Percentiles rank a stretch among this genome's conserved stretches.
Conservation (phyloP, 2,797 vertebrate species). For the Xyrichtys novacula region DNA sequence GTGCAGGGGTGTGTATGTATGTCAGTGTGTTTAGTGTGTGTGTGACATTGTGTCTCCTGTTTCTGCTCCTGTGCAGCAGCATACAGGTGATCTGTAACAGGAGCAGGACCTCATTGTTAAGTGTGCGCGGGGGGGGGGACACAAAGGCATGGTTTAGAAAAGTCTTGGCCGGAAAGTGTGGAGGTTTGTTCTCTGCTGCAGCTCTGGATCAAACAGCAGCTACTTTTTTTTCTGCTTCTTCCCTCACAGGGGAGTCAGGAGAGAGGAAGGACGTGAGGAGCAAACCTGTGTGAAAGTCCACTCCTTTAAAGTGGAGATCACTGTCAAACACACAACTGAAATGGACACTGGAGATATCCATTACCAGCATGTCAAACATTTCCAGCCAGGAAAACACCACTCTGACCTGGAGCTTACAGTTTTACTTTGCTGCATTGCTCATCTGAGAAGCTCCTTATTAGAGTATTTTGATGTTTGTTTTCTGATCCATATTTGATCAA, state of each 20-base stretch:
- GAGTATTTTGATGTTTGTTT: too few species aligned
- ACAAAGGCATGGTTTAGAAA: conserved; percentile 67
- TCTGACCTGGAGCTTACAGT: neutral
- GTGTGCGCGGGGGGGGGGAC: conserved; percentile 50
- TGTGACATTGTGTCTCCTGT: conserved; percentile 23
- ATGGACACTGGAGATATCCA: conserved; percentile 5
- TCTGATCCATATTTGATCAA: too few species aligned
- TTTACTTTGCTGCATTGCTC: conserved; percentile 1
- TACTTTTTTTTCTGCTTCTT: conserved; percentile 7
- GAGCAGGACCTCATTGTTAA: conserved; percentile 76
- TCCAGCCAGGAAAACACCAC: neutral
- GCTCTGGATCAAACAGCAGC: conserved; percentile 35
- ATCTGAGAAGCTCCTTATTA: too few species aligned
- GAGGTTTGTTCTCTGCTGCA: neutral
- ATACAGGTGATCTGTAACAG: conserved; percentile 66
- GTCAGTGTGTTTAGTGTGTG: neutral
- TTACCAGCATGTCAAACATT: neutral
- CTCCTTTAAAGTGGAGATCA: conserved; percentile 12
- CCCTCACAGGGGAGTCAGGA: conserved; percentile 10
- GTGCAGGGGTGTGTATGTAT: conserved; percentile 13
- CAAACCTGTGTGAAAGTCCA: neutral
- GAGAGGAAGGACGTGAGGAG: neutral
- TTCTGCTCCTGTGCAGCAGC: conserved; percentile 25
- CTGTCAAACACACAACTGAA: conserved; percentile 18
- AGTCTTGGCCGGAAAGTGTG: conserved; percentile 31